These are phyloP conservation scores for Eulithis testata DNA, from an alignment of 2,888 invertebrate genomes.

Conservation along the genomic window DNA sequence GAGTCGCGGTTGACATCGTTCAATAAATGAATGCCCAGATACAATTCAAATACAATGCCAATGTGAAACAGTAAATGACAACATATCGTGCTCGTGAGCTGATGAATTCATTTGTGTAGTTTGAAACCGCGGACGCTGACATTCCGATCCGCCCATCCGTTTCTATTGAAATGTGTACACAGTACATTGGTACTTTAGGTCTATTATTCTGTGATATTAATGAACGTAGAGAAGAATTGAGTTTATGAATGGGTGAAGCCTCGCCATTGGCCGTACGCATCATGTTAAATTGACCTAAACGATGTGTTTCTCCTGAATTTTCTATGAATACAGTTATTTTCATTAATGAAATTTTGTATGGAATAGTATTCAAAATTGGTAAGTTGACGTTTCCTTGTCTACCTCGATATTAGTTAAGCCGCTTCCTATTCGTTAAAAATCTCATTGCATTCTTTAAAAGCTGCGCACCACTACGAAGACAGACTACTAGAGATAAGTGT, in stretches of 20 bases:
- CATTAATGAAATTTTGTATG: not conserved
- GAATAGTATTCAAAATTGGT: too few species aligned
- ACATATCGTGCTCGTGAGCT: slow-evolving; percentile 18
- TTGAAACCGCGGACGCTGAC: slow-evolving; percentile 34
- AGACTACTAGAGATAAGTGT: too few species aligned
- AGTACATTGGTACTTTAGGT: not conserved
- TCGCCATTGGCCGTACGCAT: not conserved
- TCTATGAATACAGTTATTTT: not conserved
- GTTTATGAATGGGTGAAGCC: slow-evolving; percentile 1
- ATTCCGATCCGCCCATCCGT: slow-evolving; percentile 53
- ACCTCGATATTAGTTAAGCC: too few species aligned
- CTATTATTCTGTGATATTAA: slow-evolving; percentile 3
- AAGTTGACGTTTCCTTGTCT: too few species aligned
- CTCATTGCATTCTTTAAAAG: too few species aligned
- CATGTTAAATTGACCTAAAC: not conserved
- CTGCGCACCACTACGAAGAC: too few species aligned
- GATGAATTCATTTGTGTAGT: slow-evolving; percentile 41
- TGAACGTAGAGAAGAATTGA: not conserved
- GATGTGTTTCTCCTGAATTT: not conserved
- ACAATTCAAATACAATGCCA: slow-evolving; percentile 11
- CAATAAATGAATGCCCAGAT: not conserved
- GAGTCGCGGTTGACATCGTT: too few species aligned
- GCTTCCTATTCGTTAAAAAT: too few species aligned
- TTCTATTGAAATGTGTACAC: slow-evolving; percentile 32
- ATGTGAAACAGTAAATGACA: slow-evolving; percentile 17